These are phyloP conservation scores for Corythornis madagascariensis DNA, from an alignment of 2,113 vertebrate genomes.

Conservation along the genomic window DNA sequence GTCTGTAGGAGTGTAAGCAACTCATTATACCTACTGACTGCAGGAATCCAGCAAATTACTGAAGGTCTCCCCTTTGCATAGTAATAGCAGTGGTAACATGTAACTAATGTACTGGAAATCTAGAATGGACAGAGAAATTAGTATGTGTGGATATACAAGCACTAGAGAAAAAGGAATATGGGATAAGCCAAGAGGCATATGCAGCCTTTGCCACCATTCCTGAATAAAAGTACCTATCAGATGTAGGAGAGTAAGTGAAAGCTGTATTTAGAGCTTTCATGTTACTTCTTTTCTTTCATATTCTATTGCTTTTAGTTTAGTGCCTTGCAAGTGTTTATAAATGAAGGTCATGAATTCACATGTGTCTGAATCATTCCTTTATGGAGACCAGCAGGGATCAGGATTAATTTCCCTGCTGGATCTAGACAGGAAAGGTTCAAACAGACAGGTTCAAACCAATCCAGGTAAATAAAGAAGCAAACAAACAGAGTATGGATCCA, in stretches of 20 bases:
- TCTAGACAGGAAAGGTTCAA: background rate
- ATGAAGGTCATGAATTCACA: slow-evolving; percentile 12
- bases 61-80: slow-evolving; percentile 8
- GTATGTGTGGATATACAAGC: background rate
- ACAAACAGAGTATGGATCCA: background rate
- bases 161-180: background rate
- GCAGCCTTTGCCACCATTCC: background rate
- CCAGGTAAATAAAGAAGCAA: background rate
- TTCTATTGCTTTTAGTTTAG: background rate
- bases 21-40: background rate
- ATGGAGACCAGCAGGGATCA: background rate
- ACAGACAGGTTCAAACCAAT: background rate
- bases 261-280: background rate
- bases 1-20: background rate
- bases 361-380: background rate
- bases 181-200: accelerated
- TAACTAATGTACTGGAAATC: slow-evolving; percentile 47
- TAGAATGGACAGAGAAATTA: slow-evolving; percentile 13
- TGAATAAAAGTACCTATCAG: background rate
- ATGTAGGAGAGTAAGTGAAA: background rate
- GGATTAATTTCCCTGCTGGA: background rate
- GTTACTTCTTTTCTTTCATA: background rate
- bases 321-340: background rate
- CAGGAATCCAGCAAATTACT: background rate
- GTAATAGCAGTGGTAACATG: slow-evolving; percentile 19